phyloP scores from a whole-genome alignment of 2,113 vertebrate genomes.

The Beaufortia kweichowensis region DNA sequence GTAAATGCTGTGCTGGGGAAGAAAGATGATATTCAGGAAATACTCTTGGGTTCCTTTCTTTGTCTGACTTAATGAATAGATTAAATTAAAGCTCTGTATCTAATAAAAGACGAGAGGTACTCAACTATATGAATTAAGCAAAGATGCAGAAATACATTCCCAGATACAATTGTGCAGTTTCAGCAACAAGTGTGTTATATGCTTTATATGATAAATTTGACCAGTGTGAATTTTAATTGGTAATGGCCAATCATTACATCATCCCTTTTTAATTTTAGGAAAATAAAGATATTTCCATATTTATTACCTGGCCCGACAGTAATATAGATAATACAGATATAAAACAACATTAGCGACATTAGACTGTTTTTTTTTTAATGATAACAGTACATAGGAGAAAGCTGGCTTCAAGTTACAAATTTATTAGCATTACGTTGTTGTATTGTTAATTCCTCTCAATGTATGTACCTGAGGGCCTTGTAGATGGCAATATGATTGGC shows the following conservation, averaged over 20 bases:
- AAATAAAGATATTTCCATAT: background rate
- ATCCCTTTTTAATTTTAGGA: background rate
- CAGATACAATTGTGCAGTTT: too few relatives aligned
- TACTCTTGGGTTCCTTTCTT: background rate
- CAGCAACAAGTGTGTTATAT: too few relatives aligned
- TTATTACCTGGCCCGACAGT: background rate
- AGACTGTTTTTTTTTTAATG: background rate
- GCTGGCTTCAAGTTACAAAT: background rate
- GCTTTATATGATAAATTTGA: background rate
- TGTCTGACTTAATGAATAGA: background rate
- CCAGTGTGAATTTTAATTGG: background rate
- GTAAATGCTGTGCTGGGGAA: background rate
- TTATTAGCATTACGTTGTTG: background rate
- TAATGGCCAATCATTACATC: too few relatives aligned
- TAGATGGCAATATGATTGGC: slow-evolving; percentile 85
- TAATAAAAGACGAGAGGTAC: background rate
- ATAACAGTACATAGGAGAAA: background rate
- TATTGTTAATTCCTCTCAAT: background rate
- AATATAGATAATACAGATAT: background rate
- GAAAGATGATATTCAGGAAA: background rate
- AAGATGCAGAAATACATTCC: too few relatives aligned
- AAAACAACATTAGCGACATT: background rate
- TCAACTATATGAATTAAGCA: too few relatives aligned
- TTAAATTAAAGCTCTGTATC: background rate
- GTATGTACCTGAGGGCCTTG: slow-evolving; percentile 80